A percentile compares a stretch with the other conserved stretches of the same genome.
Evolutionary conservation across 2,797 vertebrate species (phyloP).

Genomic region (Enteromius anoplus): DNA sequence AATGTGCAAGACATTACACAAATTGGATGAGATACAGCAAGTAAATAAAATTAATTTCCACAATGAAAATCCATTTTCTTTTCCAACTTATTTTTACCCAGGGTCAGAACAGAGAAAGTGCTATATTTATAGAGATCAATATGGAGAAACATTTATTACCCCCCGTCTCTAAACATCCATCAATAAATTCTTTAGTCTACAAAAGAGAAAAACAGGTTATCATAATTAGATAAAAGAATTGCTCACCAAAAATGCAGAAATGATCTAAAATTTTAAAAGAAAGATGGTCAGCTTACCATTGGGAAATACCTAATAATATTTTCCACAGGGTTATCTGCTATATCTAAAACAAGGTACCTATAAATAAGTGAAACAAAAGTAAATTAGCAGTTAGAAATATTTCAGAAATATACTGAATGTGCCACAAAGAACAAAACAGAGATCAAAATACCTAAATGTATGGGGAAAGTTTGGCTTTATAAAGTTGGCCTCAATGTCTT

Average conservation of each 20-base stretch:
- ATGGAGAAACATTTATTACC: constrained; percentile 74
- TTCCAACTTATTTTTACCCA: neutral
- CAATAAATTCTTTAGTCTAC: constrained; percentile 99
- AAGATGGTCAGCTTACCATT: constrained; percentile 79
- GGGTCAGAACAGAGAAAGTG: neutral
- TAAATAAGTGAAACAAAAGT: constrained; percentile 35
- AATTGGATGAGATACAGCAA: neutral
- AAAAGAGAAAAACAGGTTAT: constrained; percentile 56
- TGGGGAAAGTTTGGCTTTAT: constrained; percentile 99
- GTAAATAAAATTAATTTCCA: neutral
- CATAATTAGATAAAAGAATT: neutral
- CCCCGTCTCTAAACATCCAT: constrained; percentile 94
- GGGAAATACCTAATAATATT: constrained; percentile 98
- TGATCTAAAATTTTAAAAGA: neutral
- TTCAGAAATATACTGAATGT: neutral
- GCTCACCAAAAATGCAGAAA: neutral
- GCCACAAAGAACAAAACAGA: neutral
- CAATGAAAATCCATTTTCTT: neutral
- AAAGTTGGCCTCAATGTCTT: constrained; percentile 99
- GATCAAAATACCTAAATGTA: constrained; percentile 87
- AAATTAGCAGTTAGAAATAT: constrained; percentile 2
- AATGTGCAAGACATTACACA: neutral
- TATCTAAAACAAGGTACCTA: constrained; percentile 99
- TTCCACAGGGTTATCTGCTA: constrained; percentile 99
- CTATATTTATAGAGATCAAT: neutral